Conservation (phyloP, 2,888 invertebrate species). For the Crepidodera aurea region DNA sequence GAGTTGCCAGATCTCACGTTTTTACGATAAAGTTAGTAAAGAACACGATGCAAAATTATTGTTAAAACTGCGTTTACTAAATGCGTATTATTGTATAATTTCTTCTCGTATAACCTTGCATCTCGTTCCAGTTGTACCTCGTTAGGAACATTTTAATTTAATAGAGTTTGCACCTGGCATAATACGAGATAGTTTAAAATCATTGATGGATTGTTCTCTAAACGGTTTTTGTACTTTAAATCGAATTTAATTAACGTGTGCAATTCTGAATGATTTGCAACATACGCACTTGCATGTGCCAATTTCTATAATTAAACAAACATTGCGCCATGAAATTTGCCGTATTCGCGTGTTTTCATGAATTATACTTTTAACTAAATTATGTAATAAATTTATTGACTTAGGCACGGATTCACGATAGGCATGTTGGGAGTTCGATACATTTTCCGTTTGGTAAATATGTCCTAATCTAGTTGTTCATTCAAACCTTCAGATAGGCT, state of each 20-base stretch:
- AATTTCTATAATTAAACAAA: slow-evolving; percentile 26
- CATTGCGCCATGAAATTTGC: slow-evolving; percentile 11
- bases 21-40: too few species aligned
- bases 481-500: too few species aligned
- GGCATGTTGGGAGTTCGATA: too few species aligned
- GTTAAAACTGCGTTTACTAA: too few species aligned
- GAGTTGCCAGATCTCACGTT: too few species aligned
- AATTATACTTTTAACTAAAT: slow-evolving; percentile 12
- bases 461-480: too few species aligned
- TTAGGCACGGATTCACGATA: not conserved
- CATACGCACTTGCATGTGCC: slow-evolving; percentile 19
- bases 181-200: not conserved
- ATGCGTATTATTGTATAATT: too few species aligned
- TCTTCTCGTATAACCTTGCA: too few species aligned
- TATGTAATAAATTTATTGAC: slow-evolving; percentile 9
- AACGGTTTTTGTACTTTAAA: not conserved
- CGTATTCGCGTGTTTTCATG: slow-evolving; percentile 13
- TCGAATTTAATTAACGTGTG: slow-evolving; percentile 6
- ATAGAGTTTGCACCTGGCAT: not conserved
- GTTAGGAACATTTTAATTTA: not conserved
- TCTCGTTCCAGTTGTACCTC: too few species aligned
- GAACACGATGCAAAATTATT: too few species aligned
- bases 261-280: slow-evolving; percentile 2
- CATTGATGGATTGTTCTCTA: not conserved
- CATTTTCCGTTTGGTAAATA: too few species aligned